phyloP scores from a whole-genome alignment of 2,113 vertebrate genomes.

The Typhlomys cinereus region DNA sequence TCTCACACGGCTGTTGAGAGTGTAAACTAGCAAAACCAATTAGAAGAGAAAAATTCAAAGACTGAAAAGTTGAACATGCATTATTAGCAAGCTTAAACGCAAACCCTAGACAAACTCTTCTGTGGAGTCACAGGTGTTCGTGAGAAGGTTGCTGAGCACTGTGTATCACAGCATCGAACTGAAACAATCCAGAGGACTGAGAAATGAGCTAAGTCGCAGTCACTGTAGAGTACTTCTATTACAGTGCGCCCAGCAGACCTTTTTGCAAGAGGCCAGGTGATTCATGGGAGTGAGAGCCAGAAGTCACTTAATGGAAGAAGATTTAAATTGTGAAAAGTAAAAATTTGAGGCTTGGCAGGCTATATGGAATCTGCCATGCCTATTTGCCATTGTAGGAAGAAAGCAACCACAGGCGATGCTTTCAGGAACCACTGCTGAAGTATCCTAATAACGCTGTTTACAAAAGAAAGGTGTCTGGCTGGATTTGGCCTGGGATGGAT shows the following conservation, averaged over 20 bases:
- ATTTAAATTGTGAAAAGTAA: too few species aligned
- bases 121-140: not conserved
- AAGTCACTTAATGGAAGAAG: too few species aligned
- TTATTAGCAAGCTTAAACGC: not conserved
- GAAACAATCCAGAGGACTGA: conserved; percentile 7
- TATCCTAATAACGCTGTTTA: not conserved
- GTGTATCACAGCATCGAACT: not conserved
- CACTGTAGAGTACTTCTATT: not conserved
- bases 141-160: not conserved
- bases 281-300: too few species aligned
- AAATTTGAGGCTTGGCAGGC: not conserved
- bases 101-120: conserved; percentile 15
- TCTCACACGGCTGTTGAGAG: not conserved
- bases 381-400: not conserved
- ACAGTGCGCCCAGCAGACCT: not conserved
- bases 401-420: not conserved
- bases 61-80: not conserved
- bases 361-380: not conserved
- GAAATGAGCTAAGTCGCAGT: not conserved
- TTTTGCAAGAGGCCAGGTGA: not conserved
- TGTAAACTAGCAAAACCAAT: not conserved
- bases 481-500: not conserved
- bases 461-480: not conserved
- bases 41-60: not conserved
- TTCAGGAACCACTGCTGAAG: not conserved